These are phyloP conservation scores for Phaonia tiefii DNA, from an alignment of 2,888 invertebrate species.

Conservation along the genomic window DNA sequence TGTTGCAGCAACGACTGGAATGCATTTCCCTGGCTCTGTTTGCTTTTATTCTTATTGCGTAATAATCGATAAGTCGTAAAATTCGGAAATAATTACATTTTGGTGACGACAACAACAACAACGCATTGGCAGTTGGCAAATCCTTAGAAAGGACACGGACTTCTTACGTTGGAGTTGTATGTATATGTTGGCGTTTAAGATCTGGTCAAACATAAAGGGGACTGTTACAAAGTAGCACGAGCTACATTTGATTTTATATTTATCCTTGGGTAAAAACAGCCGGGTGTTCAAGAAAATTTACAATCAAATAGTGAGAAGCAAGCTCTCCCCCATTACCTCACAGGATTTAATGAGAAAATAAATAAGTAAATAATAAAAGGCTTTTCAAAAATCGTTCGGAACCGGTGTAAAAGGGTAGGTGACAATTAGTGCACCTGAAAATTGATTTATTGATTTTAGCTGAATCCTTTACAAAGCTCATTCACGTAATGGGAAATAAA, in stretches of 20 bases:
- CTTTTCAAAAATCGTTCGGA: slow-evolving; percentile 37
- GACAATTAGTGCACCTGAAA: too few species aligned
- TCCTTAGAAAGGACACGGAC: not conserved
- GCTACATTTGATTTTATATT: not conserved
- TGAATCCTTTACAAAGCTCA: too few species aligned
- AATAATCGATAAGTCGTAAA: slow-evolving; percentile 54
- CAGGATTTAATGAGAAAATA: not conserved
- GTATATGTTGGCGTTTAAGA: slow-evolving; percentile 36
- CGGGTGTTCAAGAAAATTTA: slow-evolving; percentile 30
- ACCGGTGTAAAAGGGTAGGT: not conserved
- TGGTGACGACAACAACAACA: slow-evolving; percentile 41
- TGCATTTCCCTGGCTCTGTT: slow-evolving; percentile 18
- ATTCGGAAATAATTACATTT: slow-evolving; percentile 60
- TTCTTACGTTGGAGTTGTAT: slow-evolving; percentile 1
- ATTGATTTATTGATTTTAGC: too few species aligned
- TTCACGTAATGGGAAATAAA: too few species aligned
- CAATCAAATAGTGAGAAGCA: not conserved
- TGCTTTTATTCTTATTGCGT: slow-evolving; percentile 64
- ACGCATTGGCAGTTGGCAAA: not conserved
- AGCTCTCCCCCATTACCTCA: too few species aligned
- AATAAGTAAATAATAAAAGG: slow-evolving; percentile 28
- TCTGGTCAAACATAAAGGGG: not conserved
- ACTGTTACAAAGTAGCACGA: slow-evolving; percentile 35
- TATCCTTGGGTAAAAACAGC: not conserved
- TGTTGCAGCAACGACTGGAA: slow-evolving; percentile 36